phyloP scores from a whole-genome alignment of 2,888 invertebrate species.

The Portevinia maculata region DNA sequence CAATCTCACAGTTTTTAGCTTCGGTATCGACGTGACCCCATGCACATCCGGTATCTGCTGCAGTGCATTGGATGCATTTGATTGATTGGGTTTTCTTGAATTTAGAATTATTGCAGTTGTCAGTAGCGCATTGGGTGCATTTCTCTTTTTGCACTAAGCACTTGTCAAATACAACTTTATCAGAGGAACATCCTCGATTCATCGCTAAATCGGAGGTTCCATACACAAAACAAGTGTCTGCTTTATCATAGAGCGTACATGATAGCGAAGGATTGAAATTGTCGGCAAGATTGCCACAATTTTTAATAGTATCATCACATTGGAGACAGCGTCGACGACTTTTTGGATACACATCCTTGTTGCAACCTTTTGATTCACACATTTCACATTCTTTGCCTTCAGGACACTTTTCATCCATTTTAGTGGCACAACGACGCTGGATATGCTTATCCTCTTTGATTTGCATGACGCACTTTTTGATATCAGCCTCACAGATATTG shows the following conservation, averaged over 20 bases:
- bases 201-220: conserved; percentile 64
- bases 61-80: conserved; percentile 75
- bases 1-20: conserved; percentile 72
- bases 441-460: conserved; percentile 74
- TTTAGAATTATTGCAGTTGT: conserved; percentile 74
- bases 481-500: conserved; percentile 70
- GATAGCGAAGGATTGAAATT: conserved; percentile 28
- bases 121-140: conserved; percentile 71
- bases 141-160: conserved; percentile 66
- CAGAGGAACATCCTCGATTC: conserved; percentile 77
- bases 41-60: conserved; percentile 56
- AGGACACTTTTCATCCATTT: conserved; percentile 25
- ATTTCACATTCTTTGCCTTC: conserved; percentile 55
- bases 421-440: conserved; percentile 74
- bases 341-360: conserved; percentile 75
- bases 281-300: conserved; percentile 66
- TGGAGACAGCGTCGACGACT: conserved; percentile 76
- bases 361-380: conserved; percentile 73
- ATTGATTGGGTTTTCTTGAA: conserved; percentile 53
- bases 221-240: conserved; percentile 76
- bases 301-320: conserved; percentile 51
- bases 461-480: conserved; percentile 74
- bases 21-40: conserved; percentile 43
- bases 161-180: conserved; percentile 45
- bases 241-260: conserved; percentile 73